These are phyloP conservation scores for Charanyca ferruginea DNA, from an alignment of 2,888 invertebrate species.

Conservation along the genomic window DNA sequence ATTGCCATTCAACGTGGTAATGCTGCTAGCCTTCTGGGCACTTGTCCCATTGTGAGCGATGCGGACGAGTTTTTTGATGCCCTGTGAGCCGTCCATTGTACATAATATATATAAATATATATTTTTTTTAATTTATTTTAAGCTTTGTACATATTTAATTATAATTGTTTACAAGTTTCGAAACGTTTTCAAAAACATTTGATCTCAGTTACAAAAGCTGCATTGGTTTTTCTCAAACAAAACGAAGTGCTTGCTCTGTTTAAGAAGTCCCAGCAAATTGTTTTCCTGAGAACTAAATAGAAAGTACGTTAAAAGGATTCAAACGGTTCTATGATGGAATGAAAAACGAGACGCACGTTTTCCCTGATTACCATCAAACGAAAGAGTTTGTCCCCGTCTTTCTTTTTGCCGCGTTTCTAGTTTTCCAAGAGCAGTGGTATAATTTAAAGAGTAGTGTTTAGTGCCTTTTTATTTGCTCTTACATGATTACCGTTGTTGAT, in stretches of 20 bases:
- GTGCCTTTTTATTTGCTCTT: conserved; percentile 18
- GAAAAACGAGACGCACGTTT: conserved; percentile 29
- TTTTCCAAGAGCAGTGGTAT: neutral
- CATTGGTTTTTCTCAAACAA: conserved; percentile 24
- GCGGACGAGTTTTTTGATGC: too few relatives aligned
- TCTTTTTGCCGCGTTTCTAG: neutral
- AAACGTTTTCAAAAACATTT: conserved; percentile 3
- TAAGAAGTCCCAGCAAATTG: conserved; percentile 30
- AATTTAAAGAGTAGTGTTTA: conserved; percentile 6
- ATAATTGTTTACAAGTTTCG: too few relatives aligned
- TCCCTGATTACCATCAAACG: conserved; percentile 23
- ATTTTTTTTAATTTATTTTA: too few relatives aligned
- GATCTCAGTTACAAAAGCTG: neutral
- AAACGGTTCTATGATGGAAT: conserved; percentile 4
- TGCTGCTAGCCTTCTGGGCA: too few relatives aligned
- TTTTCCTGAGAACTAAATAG: conserved; percentile 35
- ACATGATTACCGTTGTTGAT: conserved; percentile 10
- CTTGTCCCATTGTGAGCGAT: too few relatives aligned
- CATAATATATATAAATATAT: too few relatives aligned
- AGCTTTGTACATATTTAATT: too few relatives aligned
- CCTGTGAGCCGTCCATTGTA: too few relatives aligned
- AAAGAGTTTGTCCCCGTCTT: conserved; percentile 15
- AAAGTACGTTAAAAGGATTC: conserved; percentile 1
- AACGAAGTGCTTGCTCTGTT: conserved; percentile 8
- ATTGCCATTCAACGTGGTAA: too few relatives aligned